Percentiles rank a stretch among this genome's conserved stretches.
phyloP scores from a whole-genome alignment of 2,888 invertebrate genomes.

The Cryptosula pallasiana region DNA sequence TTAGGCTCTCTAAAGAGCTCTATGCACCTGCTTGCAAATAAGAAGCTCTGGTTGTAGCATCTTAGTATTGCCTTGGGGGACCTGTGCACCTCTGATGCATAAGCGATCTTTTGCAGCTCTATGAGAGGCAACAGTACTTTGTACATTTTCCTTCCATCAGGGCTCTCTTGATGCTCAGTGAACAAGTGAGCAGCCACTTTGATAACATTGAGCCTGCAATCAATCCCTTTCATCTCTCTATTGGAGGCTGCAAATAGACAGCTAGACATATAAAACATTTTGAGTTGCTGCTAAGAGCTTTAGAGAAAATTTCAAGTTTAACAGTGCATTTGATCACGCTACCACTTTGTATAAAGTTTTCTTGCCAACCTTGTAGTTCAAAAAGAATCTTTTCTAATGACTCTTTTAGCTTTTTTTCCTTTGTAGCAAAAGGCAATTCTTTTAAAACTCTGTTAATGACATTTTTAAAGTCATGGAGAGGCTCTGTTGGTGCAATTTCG shows the following conservation, averaged over 20 bases:
- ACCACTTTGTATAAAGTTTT: too few relatives aligned
- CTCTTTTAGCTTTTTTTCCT: too few relatives aligned
- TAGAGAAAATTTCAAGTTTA: too few relatives aligned
- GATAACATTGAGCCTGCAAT: constrained; percentile 1
- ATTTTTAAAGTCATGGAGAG: too few relatives aligned
- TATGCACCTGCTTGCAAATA: background rate
- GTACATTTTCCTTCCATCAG: background rate
- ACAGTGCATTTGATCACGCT: too few relatives aligned
- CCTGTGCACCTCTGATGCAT: background rate
- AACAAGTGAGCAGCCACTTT: background rate
- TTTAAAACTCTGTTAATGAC: background rate
- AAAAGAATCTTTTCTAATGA: too few relatives aligned
- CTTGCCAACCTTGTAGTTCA: too few relatives aligned
- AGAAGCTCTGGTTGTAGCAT: background rate
- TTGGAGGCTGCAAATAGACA: background rate
- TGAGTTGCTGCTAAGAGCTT: too few relatives aligned
- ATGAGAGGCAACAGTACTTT: background rate
- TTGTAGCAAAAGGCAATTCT: too few relatives aligned
- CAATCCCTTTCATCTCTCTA: constrained; percentile 1
- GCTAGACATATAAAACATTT: too few relatives aligned
- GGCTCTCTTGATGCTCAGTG: background rate
- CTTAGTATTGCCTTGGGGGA: too few relatives aligned
- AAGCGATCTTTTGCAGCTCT: background rate
- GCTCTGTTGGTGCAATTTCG: background rate
- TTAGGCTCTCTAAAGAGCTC: too few relatives aligned